Conservation (phyloP, 2,113 vertebrate genomes). For the Kryptolebias marmoratus region DNA sequence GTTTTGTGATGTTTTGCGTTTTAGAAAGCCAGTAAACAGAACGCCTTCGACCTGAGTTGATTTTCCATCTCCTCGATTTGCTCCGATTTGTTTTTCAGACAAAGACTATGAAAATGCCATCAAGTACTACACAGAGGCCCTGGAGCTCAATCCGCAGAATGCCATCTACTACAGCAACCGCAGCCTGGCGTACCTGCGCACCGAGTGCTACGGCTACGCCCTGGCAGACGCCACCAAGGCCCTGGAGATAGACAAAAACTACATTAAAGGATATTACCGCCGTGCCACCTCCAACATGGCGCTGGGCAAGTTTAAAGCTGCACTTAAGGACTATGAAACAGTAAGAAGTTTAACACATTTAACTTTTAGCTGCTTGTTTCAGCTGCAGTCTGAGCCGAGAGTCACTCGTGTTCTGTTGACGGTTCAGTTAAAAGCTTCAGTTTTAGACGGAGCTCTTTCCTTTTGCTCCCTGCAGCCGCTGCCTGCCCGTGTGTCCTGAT, state of each 20-base stretch:
- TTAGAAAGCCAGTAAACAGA: no score
- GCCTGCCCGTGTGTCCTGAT: no score
- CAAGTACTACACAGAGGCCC: slow-evolving; percentile 90
- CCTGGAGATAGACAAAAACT: slow-evolving; percentile 91
- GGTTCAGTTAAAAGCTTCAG: no score
- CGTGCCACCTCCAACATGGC: slow-evolving; percentile 96
- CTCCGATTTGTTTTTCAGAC: slow-evolving; percentile 69
- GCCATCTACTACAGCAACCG: slow-evolving; percentile 95
- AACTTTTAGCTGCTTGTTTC: not conserved
- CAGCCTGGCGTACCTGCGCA: slow-evolving; percentile 94
- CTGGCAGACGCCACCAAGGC: slow-evolving; percentile 90
- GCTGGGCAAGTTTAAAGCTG: slow-evolving; percentile 93
- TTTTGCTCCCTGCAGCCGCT: no score
- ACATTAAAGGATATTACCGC: slow-evolving; percentile 95
- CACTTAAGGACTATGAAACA: slow-evolving; percentile 94
- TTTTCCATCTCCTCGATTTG: not conserved
- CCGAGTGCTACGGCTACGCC: slow-evolving; percentile 94
- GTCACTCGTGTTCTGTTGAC: no score
- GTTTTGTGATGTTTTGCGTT: no score
- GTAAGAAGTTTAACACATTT: slow-evolving; percentile 71
- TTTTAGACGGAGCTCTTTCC: no score
- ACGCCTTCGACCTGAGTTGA: not conserved
- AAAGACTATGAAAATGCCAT: slow-evolving; percentile 96
- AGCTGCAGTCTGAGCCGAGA: not conserved
- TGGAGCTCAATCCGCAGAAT: slow-evolving; percentile 88